Conservation (phyloP, 1,140 invertebrate species). For the Tetramorium alpestre region DNA sequence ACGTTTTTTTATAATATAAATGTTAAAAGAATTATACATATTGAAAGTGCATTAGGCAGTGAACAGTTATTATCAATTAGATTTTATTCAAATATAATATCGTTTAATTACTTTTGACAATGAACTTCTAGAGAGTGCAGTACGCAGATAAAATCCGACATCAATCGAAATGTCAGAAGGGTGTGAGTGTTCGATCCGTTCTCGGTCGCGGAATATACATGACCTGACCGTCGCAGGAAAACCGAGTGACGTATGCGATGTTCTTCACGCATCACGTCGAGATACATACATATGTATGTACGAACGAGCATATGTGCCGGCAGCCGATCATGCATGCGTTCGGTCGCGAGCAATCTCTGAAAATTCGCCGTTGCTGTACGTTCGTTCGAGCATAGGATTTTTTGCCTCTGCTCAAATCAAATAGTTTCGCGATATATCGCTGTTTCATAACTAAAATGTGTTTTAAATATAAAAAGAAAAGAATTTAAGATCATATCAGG, state of each 20-base stretch:
- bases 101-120: not conserved
- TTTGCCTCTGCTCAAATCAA: not conserved
- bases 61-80: not conserved
- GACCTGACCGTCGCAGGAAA: constrained; percentile 58
- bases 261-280: constrained; percentile 53
- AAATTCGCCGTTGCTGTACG: constrained; percentile 46
- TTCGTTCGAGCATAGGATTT: constrained; percentile 4
- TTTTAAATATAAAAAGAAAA: not conserved
- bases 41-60: not conserved
- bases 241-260: constrained; percentile 57
- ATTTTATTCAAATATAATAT: constrained; percentile 9
- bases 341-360: constrained; percentile 46
- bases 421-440: not conserved
- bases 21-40: not conserved
- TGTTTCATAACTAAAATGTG: not conserved
- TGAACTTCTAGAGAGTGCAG: not conserved
- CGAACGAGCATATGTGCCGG: constrained; percentile 51
- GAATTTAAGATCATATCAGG: not conserved
- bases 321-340: constrained; percentile 50
- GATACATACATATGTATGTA: constrained; percentile 61
- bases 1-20: not conserved
- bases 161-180: constrained; percentile 36
- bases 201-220: constrained; percentile 51
- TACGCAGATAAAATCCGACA: constrained; percentile 29
- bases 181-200: constrained; percentile 42